A percentile compares a stretch with the other conserved stretches of the same genome.
phyloP scores from a whole-genome alignment of 2,113 vertebrate genomes.

The Aldabrachelys gigantea region DNA sequence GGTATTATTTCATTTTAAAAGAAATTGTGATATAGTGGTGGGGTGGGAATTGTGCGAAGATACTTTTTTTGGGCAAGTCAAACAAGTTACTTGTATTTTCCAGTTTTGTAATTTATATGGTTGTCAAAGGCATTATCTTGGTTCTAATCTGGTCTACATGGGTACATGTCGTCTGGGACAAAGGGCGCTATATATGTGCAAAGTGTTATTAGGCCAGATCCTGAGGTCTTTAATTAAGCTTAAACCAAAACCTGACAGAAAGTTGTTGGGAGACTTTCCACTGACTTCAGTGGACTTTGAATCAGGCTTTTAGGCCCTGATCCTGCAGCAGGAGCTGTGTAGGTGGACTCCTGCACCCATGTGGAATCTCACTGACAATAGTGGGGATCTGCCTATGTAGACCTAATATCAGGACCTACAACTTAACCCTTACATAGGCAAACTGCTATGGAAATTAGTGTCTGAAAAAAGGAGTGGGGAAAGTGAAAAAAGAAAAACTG shows the following conservation, averaged over 20 bases:
- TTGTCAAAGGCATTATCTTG: background rate
- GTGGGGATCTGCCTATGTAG: background rate
- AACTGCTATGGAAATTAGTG: background rate
- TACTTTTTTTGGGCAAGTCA: background rate
- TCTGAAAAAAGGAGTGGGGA: background rate
- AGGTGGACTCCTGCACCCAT: background rate
- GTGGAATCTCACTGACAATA: background rate
- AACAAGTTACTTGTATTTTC: background rate
- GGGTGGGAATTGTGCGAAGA: background rate
- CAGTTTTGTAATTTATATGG: background rate
- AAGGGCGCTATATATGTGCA: background rate
- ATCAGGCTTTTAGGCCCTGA: rapidly evolving
- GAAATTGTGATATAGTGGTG: background rate
- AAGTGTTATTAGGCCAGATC: background rate
- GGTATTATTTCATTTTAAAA: background rate
- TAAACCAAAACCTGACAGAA: background rate
- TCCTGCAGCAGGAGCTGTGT: rapidly evolving
- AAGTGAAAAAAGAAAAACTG: background rate
- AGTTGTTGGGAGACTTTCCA: background rate
- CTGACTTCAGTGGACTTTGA: background rate
- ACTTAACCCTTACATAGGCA: background rate
- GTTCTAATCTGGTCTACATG: background rate
- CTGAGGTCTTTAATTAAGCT: background rate
- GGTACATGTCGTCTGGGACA: background rate
- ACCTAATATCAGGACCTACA: background rate